These are phyloP conservation scores for Halisarca cf. caerulea DNA, from an alignment of 37 sponge, comb jelly and placozoan genomes.

Conservation along the genomic window DNA sequence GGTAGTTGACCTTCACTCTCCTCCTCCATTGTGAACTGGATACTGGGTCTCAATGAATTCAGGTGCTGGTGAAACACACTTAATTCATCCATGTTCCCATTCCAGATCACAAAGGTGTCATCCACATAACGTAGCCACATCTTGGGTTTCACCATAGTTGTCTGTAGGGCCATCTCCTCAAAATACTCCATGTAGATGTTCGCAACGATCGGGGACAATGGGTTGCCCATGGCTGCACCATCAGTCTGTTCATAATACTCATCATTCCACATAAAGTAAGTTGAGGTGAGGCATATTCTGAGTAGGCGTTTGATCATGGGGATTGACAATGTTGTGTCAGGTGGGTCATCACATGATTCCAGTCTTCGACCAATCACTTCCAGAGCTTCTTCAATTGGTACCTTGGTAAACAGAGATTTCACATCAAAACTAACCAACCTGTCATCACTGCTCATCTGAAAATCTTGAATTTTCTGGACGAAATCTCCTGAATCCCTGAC, in stretches of 20 bases:
- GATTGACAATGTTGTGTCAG: not conserved
- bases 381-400: constrained; percentile 13
- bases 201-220: constrained; percentile 22
- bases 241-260: constrained; percentile 6
- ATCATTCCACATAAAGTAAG: not conserved
- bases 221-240: constrained; percentile 27
- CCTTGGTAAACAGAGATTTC: constrained; percentile 1
- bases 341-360: not conserved
- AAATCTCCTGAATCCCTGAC: constrained; percentile 26
- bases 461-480: not conserved
- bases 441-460: not conserved
- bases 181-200: constrained; percentile 21
- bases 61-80: not conserved
- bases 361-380: not conserved
- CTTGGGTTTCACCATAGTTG: not conserved
- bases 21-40: constrained; percentile 5
- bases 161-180: not conserved
- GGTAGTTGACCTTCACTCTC: not conserved
- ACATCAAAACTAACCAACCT: constrained; percentile 16
- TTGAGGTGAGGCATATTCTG: not conserved
- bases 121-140: constrained; percentile 28
- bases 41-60: constrained; percentile 1
- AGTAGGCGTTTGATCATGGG: not conserved
- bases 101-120: constrained; percentile 22
- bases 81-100: not conserved